Conservation (phyloP, 2,113 vertebrate species). For the Elgaria multicarinata region DNA sequence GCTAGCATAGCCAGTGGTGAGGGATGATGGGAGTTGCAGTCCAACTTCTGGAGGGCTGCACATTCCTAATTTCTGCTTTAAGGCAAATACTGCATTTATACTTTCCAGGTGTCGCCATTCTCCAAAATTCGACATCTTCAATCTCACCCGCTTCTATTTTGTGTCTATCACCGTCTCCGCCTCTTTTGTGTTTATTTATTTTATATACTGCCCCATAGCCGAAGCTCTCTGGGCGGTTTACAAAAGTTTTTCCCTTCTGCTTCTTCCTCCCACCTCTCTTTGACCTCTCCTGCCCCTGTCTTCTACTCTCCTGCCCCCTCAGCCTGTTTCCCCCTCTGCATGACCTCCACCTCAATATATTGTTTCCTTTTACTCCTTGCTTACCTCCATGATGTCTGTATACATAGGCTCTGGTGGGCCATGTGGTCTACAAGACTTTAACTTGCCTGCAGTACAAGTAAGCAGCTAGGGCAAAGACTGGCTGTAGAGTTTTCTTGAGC, state of each 20-base stretch:
- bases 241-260: not conserved
- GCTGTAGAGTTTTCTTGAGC: not conserved
- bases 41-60: too few relatives aligned
- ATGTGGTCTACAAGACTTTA: not conserved
- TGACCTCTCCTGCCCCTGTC: not conserved
- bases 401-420: not conserved
- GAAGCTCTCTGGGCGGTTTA: too few relatives aligned
- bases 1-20: too few relatives aligned
- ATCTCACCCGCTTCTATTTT: not conserved
- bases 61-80: not conserved
- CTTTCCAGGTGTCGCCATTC: too few relatives aligned
- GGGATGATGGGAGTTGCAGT: not conserved
- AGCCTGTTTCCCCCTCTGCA: not conserved
- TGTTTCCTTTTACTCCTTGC: not conserved
- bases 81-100: not conserved
- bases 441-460: not conserved
- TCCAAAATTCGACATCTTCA: not conserved
- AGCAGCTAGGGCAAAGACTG: not conserved
- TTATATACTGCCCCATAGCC: too few relatives aligned
- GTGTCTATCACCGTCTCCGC: not conserved
- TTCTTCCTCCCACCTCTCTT: not conserved
- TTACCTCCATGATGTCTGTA: too few relatives aligned
- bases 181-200: too few relatives aligned
- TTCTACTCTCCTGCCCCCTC: not conserved
- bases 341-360: not conserved